These are phyloP conservation scores for Battus philenor DNA, from an alignment of 1,140 invertebrate genomes.

Conservation along the genomic window DNA sequence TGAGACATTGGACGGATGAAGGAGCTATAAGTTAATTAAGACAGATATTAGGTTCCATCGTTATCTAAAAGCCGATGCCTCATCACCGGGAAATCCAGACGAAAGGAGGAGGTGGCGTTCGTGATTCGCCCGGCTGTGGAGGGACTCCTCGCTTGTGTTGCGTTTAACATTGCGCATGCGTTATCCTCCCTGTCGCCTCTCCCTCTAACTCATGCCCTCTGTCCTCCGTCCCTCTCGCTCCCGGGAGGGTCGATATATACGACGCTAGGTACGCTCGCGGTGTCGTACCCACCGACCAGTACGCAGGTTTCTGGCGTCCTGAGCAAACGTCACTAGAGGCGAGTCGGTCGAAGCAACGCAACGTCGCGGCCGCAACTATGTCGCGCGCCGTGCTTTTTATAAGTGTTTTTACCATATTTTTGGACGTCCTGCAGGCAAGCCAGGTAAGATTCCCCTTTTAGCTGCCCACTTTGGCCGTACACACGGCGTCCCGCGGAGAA, in stretches of 20 bases:
- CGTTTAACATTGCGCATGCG: slow-evolving; percentile 61
- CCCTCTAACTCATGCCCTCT: slow-evolving; percentile 22
- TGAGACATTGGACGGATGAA: neutral
- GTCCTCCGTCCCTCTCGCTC: slow-evolving; percentile 38
- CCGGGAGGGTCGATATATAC: slow-evolving; percentile 72
- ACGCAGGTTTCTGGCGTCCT: slow-evolving; percentile 65
- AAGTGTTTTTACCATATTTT: slow-evolving; percentile 72
- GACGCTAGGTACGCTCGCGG: slow-evolving; percentile 66
- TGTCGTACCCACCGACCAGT: slow-evolving; percentile 54
- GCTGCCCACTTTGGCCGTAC: neutral
- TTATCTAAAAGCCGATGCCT: slow-evolving; percentile 60
- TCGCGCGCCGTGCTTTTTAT: slow-evolving; percentile 71
- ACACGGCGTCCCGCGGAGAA: slow-evolving; percentile 3
- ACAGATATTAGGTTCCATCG: slow-evolving; percentile 5
- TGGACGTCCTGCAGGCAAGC: slow-evolving; percentile 66
- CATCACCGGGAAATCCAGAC: slow-evolving; percentile 70
- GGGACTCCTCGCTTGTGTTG: slow-evolving; percentile 52
- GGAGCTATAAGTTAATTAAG: slow-evolving; percentile 9
- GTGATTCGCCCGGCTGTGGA: slow-evolving; percentile 50
- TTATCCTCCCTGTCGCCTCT: slow-evolving; percentile 38
- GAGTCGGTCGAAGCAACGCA: slow-evolving; percentile 38
- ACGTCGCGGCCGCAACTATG: slow-evolving; percentile 65
- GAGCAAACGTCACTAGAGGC: slow-evolving; percentile 51
- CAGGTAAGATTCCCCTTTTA: slow-evolving; percentile 50
- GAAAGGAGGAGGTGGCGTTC: slow-evolving; percentile 61